Conservation (phyloP, 2,888 invertebrate species). For the Thera britannica region DNA sequence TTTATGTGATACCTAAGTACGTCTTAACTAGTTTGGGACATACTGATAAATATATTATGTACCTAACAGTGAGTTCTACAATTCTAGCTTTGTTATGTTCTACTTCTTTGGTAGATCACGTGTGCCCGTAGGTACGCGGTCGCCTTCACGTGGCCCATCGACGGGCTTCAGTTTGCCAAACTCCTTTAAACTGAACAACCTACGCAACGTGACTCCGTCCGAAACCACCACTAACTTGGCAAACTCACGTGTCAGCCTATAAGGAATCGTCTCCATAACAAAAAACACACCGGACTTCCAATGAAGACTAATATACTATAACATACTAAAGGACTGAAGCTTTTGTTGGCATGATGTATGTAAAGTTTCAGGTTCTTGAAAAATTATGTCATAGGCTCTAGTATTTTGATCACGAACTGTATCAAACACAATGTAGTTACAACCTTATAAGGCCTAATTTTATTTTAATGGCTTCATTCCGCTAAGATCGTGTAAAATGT, state of each 20-base stretch:
- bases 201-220: conserved; percentile 69
- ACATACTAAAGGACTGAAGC: neutral
- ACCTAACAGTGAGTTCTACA: no score
- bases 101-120: conserved; percentile 46
- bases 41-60: no score
- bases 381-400: no score
- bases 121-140: conserved; percentile 57
- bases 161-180: conserved; percentile 67
- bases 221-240: conserved; percentile 66
- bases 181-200: conserved; percentile 57
- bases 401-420: no score
- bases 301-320: neutral
- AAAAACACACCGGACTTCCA: conserved; percentile 10
- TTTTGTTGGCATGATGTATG: no score
- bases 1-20: neutral
- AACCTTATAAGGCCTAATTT: no score
- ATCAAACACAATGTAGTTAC: no score
- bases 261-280: conserved; percentile 46
- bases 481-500: conserved; percentile 21
- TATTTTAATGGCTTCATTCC: conserved; percentile 4
- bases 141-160: conserved; percentile 48
- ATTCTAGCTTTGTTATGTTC: conserved; percentile 4
- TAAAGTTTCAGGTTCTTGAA: no score
- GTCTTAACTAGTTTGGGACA: neutral
- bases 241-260: conserved; percentile 64